Base-by-base conservation (phyloP, 2,888 invertebrate genomes). In the Allygus modestus region DNA sequence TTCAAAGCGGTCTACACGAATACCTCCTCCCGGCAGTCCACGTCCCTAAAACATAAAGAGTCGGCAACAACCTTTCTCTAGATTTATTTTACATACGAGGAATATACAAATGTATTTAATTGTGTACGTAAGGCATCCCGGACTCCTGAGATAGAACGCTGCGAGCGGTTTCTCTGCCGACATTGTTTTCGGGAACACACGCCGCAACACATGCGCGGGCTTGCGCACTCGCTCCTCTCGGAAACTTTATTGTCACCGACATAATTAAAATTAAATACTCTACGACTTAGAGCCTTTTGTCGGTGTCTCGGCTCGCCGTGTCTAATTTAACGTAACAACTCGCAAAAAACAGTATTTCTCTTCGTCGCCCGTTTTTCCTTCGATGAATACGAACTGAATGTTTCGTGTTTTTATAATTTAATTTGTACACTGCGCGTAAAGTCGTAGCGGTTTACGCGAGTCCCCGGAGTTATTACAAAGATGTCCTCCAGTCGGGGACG, bases 1-100 rank as follows among this genome's bases (percentile, higher is more conserved):
- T 82, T 69, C 83, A 83, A 83, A 83, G 83, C 83, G 73, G 33
- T 83, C 73, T 83, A 83, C 71, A 83, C 83, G 83, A 83, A 83
- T 73, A 73, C 26, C 46, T 73, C 51, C 83, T 73, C 54, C 26
- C 26, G 83, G 83, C 83, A 23, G 37, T 73, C 26, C 43, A 1
- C n/a, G 73, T 73, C 73, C 73, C 71, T 41, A 73, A 71, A 73
- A 73, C 73, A 73, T 37, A 82, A 82, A 82, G 82, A 73, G 83
- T 28, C 33, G 20, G 73, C 28, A 51, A 73, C 71, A 83, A 73
- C 73, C 54, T 83, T 73, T 73, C 83, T 83, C 83, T 31, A 73
- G 83, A 83, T 83, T 69, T 69, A 82, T 82, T 73, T 73, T 71
- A 83, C 71, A 83, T 73, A 77, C 77, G 83, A 73, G 83, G 71